Evolutionary conservation across 2,113 vertebrate genomes (phyloP).

Genomic region (Forbesichthys papilliferus): DNA sequence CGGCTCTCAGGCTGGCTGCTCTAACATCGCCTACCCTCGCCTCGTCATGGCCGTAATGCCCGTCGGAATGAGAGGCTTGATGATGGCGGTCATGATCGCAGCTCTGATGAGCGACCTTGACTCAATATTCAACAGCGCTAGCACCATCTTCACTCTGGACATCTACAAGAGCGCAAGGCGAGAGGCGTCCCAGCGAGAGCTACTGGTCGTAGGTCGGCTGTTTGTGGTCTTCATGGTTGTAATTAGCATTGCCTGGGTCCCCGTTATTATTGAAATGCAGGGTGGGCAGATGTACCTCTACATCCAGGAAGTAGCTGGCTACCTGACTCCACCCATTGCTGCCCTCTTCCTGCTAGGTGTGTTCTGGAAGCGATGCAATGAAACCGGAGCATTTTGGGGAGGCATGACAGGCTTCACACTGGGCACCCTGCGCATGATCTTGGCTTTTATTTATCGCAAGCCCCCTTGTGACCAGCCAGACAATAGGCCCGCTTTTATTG

Average conservation of each 20-base stretch:
- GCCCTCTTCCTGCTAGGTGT: slow-evolving; percentile 94
- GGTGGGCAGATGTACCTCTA: slow-evolving; percentile 98
- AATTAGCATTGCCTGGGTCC: slow-evolving; percentile 97
- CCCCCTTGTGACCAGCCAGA: slow-evolving; percentile 91
- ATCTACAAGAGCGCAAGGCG: slow-evolving; percentile 88
- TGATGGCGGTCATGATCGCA: slow-evolving; percentile 99
- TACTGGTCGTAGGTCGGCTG: slow-evolving; percentile 89
- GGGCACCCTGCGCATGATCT: slow-evolving; percentile 81
- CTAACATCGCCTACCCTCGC: slow-evolving; percentile 96
- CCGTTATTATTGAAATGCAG: slow-evolving; percentile 98
- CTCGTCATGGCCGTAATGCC: slow-evolving; percentile 95
- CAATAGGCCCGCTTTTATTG: slow-evolving; percentile 86
- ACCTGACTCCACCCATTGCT: slow-evolving; percentile 93
- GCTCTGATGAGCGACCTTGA: slow-evolving; percentile 98
- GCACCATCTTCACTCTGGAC: slow-evolving; percentile 97
- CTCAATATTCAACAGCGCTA: slow-evolving; percentile 98
- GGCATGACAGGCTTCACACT: slow-evolving; percentile 90
- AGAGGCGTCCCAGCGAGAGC: slow-evolving; percentile 84
- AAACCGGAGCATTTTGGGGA: slow-evolving; percentile 93
- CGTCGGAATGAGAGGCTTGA: slow-evolving; percentile 91
- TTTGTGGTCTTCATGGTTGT: slow-evolving; percentile 94
- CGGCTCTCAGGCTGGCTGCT: slow-evolving; percentile 93
- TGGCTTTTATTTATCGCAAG: slow-evolving; percentile 90
- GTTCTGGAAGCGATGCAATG: slow-evolving; percentile 96
- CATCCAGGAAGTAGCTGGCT: slow-evolving; percentile 96